These are phyloP conservation scores for Caranx ignobilis DNA, from an alignment of 2,113 vertebrate species.

Conservation along the genomic window DNA sequence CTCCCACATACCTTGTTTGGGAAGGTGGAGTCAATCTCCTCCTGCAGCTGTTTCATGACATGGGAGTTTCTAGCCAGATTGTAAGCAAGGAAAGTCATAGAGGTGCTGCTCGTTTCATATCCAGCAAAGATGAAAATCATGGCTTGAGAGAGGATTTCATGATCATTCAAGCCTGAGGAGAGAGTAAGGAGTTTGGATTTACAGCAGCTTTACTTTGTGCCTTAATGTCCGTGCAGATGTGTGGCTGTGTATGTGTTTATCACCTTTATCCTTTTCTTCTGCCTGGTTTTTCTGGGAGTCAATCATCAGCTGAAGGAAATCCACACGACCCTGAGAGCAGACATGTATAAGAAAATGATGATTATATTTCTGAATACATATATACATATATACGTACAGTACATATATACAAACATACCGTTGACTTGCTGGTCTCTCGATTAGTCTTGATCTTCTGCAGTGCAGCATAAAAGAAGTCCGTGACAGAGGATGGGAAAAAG, in stretches of 20 bases:
- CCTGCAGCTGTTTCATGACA: conserved; percentile 81
- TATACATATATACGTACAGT: conserved; percentile 17
- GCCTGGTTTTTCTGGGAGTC: conserved; percentile 77
- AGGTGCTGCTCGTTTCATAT: conserved; percentile 87
- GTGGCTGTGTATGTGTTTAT: not conserved
- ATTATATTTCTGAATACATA: not conserved
- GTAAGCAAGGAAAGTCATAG: conserved; percentile 84
- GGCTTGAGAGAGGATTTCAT: conserved; percentile 88
- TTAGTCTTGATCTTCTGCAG: conserved; percentile 83
- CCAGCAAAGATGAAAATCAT: conserved; percentile 88
- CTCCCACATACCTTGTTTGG: conserved; percentile 81
- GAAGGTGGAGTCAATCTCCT: conserved; percentile 84
- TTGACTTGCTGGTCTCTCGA: conserved; percentile 37
- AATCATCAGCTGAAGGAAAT: conserved; percentile 89
- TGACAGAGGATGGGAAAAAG: conserved; percentile 69
- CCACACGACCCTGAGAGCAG: conserved; percentile 78
- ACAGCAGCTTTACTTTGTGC: not conserved
- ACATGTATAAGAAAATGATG: conserved; percentile 7
- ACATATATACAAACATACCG: conserved; percentile 27
- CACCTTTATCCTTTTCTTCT: conserved; percentile 70
- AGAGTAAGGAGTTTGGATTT: not conserved
- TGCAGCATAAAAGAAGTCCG: conserved; percentile 76
- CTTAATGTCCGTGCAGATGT: not conserved
- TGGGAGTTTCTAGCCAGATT: conserved; percentile 85
- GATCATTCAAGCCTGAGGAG: conserved; percentile 84